Percentiles rank a stretch among this genome's conserved stretches.
Conservation (phyloP, 2,113 vertebrate species). For the Tetrax tetrax region DNA sequence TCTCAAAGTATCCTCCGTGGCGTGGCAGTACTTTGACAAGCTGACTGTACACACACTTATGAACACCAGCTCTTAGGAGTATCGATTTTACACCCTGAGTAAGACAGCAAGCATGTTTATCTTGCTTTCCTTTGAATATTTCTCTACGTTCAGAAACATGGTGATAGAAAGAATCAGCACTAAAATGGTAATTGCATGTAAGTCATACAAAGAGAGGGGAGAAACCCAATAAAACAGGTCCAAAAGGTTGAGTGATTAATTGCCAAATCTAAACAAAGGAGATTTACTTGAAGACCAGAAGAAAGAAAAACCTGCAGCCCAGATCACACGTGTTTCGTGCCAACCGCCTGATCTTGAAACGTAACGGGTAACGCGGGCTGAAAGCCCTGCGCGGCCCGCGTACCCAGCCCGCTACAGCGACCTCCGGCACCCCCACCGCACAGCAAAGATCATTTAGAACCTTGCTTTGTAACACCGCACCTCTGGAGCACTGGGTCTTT, state of each 20-base stretch:
- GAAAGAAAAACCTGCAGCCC: neutral
- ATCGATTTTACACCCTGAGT: neutral
- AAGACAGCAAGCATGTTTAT: neutral
- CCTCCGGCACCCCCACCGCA: neutral
- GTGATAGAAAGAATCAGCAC: neutral
- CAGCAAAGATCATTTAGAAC: conserved; percentile 10
- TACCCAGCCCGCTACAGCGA: neutral
- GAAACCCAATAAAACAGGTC: neutral
- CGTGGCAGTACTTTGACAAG: neutral
- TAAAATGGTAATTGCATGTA: neutral
- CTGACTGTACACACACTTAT: too few relatives aligned
- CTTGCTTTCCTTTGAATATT: neutral
- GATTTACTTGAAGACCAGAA: neutral
- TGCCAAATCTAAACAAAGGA: neutral
- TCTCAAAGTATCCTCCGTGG: neutral
- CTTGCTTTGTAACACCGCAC: neutral
- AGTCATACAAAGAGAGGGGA: neutral
- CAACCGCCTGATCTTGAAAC: neutral
- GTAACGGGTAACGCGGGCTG: neutral
- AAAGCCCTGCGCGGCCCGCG: neutral
- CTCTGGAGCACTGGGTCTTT: neutral
- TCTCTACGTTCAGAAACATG: rapidly evolving
- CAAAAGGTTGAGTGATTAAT: neutral
- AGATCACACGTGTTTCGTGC: neutral
- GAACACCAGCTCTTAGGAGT: neutral